These are phyloP conservation scores for Cichladusa arquata DNA, from an alignment of 2,113 vertebrate genomes.

Conservation along the genomic window DNA sequence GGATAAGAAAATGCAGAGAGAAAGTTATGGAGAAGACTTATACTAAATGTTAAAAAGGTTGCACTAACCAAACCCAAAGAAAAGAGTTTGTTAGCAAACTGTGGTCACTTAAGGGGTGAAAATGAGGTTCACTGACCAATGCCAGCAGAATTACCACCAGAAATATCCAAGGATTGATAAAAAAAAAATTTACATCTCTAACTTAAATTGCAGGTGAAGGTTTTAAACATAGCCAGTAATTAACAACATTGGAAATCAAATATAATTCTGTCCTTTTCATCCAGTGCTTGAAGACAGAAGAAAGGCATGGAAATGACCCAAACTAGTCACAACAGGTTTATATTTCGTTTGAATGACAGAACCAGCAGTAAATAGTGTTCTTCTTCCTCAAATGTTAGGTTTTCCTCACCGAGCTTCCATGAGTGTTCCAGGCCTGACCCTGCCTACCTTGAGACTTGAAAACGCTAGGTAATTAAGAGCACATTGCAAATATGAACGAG, in stretches of 20 bases:
- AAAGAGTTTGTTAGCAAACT: not conserved
- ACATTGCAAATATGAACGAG: not conserved
- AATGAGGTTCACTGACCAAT: not conserved
- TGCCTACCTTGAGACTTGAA: not conserved
- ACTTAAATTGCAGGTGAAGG: not conserved
- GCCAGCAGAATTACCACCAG: not conserved
- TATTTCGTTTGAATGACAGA: not conserved
- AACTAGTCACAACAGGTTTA: not conserved
- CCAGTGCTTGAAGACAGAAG: not conserved
- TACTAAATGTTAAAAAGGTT: not conserved
- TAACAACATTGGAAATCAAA: not conserved
- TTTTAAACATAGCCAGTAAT: not conserved
- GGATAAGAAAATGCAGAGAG: not conserved
- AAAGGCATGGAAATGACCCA: not conserved
- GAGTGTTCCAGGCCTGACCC: constrained; percentile 14
- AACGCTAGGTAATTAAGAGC: not conserved
- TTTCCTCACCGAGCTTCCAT: not conserved
- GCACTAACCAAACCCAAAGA: not conserved
- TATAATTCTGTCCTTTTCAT: not conserved
- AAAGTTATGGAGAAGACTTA: not conserved
- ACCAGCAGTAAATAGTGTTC: not conserved
- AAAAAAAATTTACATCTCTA: not conserved
- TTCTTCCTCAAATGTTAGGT: not conserved
- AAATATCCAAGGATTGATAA: not conserved
- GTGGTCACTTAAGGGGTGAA: not conserved